Evolutionary conservation across 2,797 vertebrate species (phyloP).

Genomic region (Rhabdomys pumilio): DNA sequence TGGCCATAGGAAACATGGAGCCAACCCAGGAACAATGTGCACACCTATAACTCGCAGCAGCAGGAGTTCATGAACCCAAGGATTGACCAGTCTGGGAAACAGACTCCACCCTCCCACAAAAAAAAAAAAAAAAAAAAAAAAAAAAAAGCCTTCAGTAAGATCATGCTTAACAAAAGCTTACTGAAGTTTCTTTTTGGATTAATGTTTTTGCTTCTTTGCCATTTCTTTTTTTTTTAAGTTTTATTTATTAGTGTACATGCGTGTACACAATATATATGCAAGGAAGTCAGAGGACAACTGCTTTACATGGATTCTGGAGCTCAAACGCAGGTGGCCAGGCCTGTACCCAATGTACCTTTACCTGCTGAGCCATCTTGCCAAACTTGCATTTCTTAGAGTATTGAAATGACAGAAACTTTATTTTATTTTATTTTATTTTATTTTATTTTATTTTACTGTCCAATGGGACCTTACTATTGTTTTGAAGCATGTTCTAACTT

Average conservation of each 20-base stretch:
- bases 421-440: background rate
- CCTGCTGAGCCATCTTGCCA: background rate
- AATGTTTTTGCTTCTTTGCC: background rate
- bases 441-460: background rate
- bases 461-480: background rate
- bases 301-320: background rate
- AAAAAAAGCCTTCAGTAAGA: background rate
- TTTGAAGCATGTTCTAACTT: slow-evolving; percentile 27
- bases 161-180: background rate
- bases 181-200: background rate
- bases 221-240: background rate
- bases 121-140: background rate
- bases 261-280: background rate
- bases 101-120: background rate
- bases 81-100: background rate
- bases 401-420: slow-evolving; percentile 1
- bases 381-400: slow-evolving; percentile 6
- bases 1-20: background rate
- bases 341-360: background rate
- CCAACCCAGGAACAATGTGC: no score
- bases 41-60: background rate
- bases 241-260: background rate
- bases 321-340: background rate
- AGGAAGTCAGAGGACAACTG: background rate
- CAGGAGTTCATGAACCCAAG: background rate